Evolutionary conservation across 2,888 invertebrate genomes (phyloP), one percentile per base, ranked within the genome.

Genomic region (Sicus ferrugineus): DNA sequence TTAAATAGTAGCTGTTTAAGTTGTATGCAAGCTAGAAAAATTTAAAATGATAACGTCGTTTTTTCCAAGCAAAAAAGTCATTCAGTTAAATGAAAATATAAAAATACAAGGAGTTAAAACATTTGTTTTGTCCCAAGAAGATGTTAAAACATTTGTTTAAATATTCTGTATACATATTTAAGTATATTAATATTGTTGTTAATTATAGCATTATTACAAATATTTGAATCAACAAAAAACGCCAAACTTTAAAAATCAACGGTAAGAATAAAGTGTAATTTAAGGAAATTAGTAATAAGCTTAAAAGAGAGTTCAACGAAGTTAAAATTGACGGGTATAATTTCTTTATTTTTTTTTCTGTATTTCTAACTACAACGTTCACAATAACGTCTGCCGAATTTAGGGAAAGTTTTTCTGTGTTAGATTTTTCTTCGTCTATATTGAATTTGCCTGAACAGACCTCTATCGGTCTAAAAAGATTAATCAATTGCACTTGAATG

Each of bases 51-150:
- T 21, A 50, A 64, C 21, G 31, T n/a, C n/a, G n/a, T n/a, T 42
- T 26, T 61, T 61, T 42, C 61, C 16, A 61, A 61, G 38, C 61
- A 42, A 61, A 61, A 61, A 23, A 31, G 61, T 61, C 61, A 61
- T 61, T 34, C 42, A 16, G 11, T 54, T 23, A 54, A 54, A 9
- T 23, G 28, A 54, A 14, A 14, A n/a, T n/a, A n/a, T n/a, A n/a
- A n/a, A n/a, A n/a, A n/a, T n/a, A n/a, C n/a, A n/a, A n/a, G n/a
- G n/a, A n/a, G n/a, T n/a, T n/a, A n/a, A n/a, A 3, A 28, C 50
- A 52, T 54, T 54, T 14, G 14, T 54, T 54, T 26, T 26, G 28
- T 26, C 28, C 54, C 54, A 54, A 54, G 14, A 54, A 52, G 9
- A 52, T 21, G 9, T 21, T 21, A 52, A 21, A 52, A 52, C 21